Evolutionary conservation across 2,888 invertebrate species (phyloP).

Genomic region (Conus canariensis): DNA sequence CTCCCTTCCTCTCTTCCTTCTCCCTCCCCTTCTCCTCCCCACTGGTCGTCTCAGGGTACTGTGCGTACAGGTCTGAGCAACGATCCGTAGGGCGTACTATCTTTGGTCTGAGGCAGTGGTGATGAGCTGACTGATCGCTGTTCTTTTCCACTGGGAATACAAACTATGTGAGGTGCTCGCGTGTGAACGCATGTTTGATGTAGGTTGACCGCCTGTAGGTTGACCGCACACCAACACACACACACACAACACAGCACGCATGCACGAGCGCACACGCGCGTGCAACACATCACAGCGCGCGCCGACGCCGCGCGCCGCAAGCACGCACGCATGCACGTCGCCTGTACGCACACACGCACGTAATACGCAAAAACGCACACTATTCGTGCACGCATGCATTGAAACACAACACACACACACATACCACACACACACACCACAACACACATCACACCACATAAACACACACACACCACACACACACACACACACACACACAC

Average conservation of each 20-base stretch:
- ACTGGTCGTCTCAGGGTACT: too few relatives aligned
- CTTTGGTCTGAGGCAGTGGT: too few relatives aligned
- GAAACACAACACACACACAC: background rate
- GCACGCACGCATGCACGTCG: background rate
- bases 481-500: background rate
- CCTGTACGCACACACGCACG: background rate
- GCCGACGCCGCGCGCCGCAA: background rate
- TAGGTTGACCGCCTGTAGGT: too few relatives aligned
- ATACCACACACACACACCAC: background rate
- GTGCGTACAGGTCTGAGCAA: too few relatives aligned
- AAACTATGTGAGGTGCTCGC: too few relatives aligned
- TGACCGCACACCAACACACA: slow-evolving; percentile 9
- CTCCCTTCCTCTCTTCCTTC: too few relatives aligned
- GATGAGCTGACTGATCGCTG: too few relatives aligned
- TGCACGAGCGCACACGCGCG: background rate
- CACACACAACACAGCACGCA: slow-evolving; percentile 24
- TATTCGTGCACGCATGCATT: background rate
- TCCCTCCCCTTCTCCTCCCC: too few relatives aligned
- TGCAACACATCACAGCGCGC: background rate
- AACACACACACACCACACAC: background rate
- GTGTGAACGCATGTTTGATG: too few relatives aligned
- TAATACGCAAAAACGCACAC: background rate
- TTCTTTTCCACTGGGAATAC: too few relatives aligned
- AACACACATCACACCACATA: background rate
- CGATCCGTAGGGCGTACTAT: too few relatives aligned